Evolutionary conservation across 2,888 invertebrate genomes (phyloP), one percentile per base, ranked within the genome.

Genomic region (Trissoscelio sp.): DNA sequence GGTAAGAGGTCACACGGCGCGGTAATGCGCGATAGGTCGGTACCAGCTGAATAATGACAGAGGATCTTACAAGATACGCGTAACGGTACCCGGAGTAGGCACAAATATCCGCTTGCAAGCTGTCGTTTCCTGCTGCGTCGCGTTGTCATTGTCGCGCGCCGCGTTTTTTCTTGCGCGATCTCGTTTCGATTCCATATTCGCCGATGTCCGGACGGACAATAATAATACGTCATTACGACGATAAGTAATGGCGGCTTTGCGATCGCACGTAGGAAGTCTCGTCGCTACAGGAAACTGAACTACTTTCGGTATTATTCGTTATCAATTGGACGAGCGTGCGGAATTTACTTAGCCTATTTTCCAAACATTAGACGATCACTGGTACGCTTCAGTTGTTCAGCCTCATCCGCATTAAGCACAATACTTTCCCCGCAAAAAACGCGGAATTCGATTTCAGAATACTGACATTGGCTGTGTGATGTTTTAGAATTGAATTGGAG

Each of bases 91-190:
- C 87, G 86, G 87, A 88, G 88, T 89, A 88, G 87, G 86, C 87
- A 86, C 84, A 86, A 88, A 88, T 88, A 89, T 87, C 88, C 90
- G 90, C 89, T 87, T 88, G 90, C 89, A 89, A 90, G 89, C 88
- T 89, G 90, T 88, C 87, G 84, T 84, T 81, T 85, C 77, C 84
- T 85, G 77, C 78, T 39, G 75, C 69, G 58, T 60, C 75, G 83
- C 80, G 80, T 79, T 73, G 82, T 82, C 81, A 83, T 82, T 79
- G 83, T 78, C 74, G 77, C 79, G 67, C 16, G 46, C 42, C 16
- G 42, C 28, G 16, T 79, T 79, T 82, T 77, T 64, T 73, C 20
- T 46, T 53, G 20, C 28, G 48, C 74, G 74, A 64, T 77, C 66
- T 67, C 75, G 60, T 64, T 73, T 81, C 62, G 66, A 64, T 67